Base-by-base conservation (phyloP, 2,888 invertebrate species). In the Penaeus monodon region DNA sequence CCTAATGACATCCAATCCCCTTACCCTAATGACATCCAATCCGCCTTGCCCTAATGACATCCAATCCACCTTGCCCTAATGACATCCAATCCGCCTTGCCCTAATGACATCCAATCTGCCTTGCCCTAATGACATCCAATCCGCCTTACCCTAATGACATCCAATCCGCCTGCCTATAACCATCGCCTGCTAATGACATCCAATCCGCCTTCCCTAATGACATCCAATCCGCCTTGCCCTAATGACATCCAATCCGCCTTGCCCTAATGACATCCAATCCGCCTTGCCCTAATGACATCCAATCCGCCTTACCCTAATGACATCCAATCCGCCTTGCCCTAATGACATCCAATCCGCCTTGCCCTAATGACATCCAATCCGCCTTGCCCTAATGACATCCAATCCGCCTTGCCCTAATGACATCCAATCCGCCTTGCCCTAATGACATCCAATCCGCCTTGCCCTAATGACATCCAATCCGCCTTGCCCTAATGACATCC, bases 251-350 rank as follows among this genome's bases (percentile, higher is more conserved):
- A n/a, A n/a, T n/a, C n/a, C n/a, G n/a, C n/a, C n/a, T n/a, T n/a
- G n/a, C n/a, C n/a, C n/a, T n/a, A n/a, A n/a, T n/a, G 22, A 76
- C 73, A 73, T 7, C 66, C 33, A 68, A n/a, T 81, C 29, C 14
- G 1, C 64, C 90, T 89, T 90, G 91, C 92, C 91, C 91, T 91
- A 74, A 91, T 81, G 14, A 91, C 90, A 81, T 91, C 88, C n/a
- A n/a, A n/a, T n/a, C n/a, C n/a, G n/a, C n/a, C n/a, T n/a, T n/a
- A n/a, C n/a, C n/a, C n/a, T n/a, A n/a, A n/a, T n/a, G 22, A 76
- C 73, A 73, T 7, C 66, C 33, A 68, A n/a, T 81, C 29, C 14
- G 1, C 64, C 90, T 89, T 90, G 91, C 92, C 91, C 91, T 91
- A 74, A 91, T 81, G 14, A 91, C 90, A 81, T 91, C 88, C n/a